Evolutionary conservation across 2,797 vertebrate species (phyloP).

Genomic region (Sandelia bainsii): DNA sequence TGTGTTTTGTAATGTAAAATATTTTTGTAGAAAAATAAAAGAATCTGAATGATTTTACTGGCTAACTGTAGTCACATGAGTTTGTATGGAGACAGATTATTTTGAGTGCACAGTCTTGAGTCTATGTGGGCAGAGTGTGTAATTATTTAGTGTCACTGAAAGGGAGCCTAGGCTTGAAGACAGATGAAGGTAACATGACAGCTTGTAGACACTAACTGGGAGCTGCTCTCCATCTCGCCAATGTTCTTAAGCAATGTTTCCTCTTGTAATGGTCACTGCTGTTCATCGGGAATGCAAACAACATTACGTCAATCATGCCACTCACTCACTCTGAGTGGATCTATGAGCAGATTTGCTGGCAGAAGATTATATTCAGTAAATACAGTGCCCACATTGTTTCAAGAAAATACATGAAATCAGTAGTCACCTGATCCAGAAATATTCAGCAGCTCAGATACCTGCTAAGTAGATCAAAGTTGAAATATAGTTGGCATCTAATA

Average conservation of each 20-base stretch:
- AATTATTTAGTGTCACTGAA: constrained; percentile 54
- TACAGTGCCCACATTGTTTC: constrained; percentile 11
- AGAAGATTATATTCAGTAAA: constrained; percentile 5
- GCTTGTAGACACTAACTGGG: constrained; percentile 52
- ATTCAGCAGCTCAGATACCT: constrained; percentile 21
- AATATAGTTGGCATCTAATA: background rate
- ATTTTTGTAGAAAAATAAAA: constrained; percentile 89
- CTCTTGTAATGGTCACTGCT: constrained; percentile 31
- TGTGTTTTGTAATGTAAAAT: constrained; percentile 84
- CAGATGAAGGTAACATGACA: constrained; percentile 49
- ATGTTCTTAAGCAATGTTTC: constrained; percentile 43
- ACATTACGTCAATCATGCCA: constrained; percentile 13
- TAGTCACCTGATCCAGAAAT: constrained; percentile 21
- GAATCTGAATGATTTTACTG: constrained; percentile 49
- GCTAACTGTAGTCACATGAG: background rate
- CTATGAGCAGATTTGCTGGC: constrained; percentile 14
- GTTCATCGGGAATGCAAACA: constrained; percentile 34
- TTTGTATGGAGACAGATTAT: background rate
- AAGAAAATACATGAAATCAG: constrained; percentile 3
- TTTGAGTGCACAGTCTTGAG: background rate
- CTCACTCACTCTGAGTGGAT: background rate
- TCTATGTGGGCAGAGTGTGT: constrained; percentile 15
- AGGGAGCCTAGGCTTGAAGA: constrained; percentile 24
- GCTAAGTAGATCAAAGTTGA: constrained; percentile 39
- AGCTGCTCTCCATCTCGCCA: constrained; percentile 37